These are phyloP conservation scores for Octodonta nipae DNA, from an alignment of 2,888 invertebrate species.

Conservation along the genomic window DNA sequence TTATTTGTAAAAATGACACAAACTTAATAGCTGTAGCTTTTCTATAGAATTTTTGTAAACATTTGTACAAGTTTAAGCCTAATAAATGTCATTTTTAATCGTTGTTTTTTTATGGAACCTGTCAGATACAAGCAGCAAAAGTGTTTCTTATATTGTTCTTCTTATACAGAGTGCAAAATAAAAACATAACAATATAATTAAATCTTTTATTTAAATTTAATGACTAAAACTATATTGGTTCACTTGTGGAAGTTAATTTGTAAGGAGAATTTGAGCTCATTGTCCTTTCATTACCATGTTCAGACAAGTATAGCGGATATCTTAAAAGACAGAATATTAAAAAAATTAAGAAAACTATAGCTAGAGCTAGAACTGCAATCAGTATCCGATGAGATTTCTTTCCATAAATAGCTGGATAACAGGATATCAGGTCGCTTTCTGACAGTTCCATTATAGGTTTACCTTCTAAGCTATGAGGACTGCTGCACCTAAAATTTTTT, in stretches of 20 bases:
- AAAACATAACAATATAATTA: too few relatives aligned
- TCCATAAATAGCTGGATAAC: conserved; percentile 24
- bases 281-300: conserved; percentile 7
- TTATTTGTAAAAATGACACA: too few relatives aligned
- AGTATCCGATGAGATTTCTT: conserved; percentile 26
- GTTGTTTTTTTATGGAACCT: too few relatives aligned
- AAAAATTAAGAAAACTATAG: conserved; percentile 22
- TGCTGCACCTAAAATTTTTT: conserved; percentile 30
- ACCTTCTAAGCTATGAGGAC: conserved; percentile 20
- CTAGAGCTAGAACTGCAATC: conserved; percentile 22
- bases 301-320: conserved; percentile 18
- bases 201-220: too few relatives aligned
- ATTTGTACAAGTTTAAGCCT: too few relatives aligned
- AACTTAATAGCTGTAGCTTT: too few relatives aligned
- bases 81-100: too few relatives aligned
- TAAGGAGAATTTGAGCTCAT: conserved; percentile 29
- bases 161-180: too few relatives aligned
- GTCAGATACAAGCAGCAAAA: too few relatives aligned
- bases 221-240: not conserved
- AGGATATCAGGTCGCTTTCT: conserved; percentile 24
- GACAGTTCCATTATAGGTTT: conserved; percentile 21
- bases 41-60: too few relatives aligned
- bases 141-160: too few relatives aligned
- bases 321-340: conserved; percentile 28
- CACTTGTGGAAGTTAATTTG: conserved; percentile 13